phyloP scores from a whole-genome alignment of 1,140 invertebrate species.

The Drosophila asahinai region DNA sequence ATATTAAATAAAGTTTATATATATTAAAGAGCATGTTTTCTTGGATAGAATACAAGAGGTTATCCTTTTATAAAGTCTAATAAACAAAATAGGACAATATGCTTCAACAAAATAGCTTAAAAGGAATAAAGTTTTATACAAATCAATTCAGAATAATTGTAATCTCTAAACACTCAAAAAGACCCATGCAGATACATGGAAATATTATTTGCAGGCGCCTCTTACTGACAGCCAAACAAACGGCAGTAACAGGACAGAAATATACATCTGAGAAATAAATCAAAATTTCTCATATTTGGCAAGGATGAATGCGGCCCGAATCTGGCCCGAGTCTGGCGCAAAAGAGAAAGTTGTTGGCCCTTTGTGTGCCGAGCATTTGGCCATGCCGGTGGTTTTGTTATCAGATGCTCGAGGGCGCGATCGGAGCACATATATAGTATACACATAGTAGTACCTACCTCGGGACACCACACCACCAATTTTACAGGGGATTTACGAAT shows the following conservation, averaged over 20 bases:
- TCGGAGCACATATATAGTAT: constrained; percentile 33
- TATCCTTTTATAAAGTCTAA: no score
- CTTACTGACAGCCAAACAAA: constrained; percentile 62
- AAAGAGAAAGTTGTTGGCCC: constrained; percentile 82
- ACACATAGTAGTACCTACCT: constrained; percentile 36
- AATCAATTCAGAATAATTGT: background rate
- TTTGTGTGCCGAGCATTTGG: constrained; percentile 58
- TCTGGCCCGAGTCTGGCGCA: constrained; percentile 26
- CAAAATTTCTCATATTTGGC: constrained; percentile 71
- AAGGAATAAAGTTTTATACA: background rate
- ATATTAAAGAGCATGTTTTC: background rate
- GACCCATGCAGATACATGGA: constrained; percentile 18
- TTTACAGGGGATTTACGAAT: constrained; percentile 76
- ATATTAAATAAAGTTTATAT: background rate
- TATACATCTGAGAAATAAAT: constrained; percentile 67
- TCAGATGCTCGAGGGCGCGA: constrained; percentile 80
- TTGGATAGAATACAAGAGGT: no score
- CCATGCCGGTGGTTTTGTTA: constrained; percentile 82
- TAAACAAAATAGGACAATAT: no score
- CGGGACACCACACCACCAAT: constrained; percentile 57
- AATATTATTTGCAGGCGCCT: constrained; percentile 55
- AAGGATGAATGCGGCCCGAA: constrained; percentile 48
- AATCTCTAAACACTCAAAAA: background rate
- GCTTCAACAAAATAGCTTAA: no score
- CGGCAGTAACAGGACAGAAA: constrained; percentile 13